A percentile compares a stretch with the other conserved stretches of the same genome.
phyloP scores from a whole-genome alignment of 2,888 invertebrate genomes.

The Phragmatobia fuliginosa region DNA sequence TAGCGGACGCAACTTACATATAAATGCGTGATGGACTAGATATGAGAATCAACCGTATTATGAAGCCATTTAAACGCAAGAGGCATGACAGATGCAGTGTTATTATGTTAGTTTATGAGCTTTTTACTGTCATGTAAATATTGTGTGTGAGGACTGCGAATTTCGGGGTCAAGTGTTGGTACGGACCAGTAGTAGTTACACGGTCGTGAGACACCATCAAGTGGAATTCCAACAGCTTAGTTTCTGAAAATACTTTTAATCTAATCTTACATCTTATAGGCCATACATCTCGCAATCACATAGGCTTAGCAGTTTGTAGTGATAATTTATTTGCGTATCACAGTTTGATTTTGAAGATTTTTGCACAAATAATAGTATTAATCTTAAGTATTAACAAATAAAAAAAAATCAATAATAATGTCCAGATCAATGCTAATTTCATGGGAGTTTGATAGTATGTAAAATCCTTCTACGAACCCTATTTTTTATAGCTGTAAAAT shows the following conservation, averaged over 20 bases:
- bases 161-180: conserved; percentile 11
- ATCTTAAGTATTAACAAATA: too few species aligned
- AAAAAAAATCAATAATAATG: too few species aligned
- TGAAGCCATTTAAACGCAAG: conserved; percentile 50
- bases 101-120: conserved; percentile 48
- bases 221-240: background rate
- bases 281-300: background rate
- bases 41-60: conserved; percentile 48
- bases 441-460: too few species aligned
- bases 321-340: background rate
- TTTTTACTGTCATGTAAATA: conserved; percentile 45
- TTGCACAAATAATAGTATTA: too few species aligned
- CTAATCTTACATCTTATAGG: background rate
- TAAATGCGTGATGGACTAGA: conserved; percentile 43
- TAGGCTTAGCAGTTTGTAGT: background rate
- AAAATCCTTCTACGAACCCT: too few species aligned
- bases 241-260: background rate
- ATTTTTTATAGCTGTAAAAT: too few species aligned
- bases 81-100: conserved; percentile 40
- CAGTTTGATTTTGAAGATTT: too few species aligned
- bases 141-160: conserved; percentile 14
- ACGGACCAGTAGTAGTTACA: conserved; percentile 2
- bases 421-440: too few species aligned
- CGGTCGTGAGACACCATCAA: conserved; percentile 5
- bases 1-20: conserved; percentile 34